phyloP scores from a whole-genome alignment of 2,888 invertebrate genomes.

The Allacma fusca region DNA sequence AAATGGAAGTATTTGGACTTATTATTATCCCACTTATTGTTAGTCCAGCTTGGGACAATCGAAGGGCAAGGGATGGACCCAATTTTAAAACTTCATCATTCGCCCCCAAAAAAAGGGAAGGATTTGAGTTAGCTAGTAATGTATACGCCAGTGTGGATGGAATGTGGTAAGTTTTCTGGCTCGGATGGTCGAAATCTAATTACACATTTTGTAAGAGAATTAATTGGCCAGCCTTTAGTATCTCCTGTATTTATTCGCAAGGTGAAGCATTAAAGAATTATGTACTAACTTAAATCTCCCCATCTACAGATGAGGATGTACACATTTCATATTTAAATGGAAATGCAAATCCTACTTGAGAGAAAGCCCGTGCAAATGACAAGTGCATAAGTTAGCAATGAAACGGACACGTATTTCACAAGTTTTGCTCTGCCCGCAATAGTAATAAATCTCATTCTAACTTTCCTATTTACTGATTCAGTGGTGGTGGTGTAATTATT shows the following conservation, averaged over 20 bases:
- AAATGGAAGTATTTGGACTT: too few species aligned
- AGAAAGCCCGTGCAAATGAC: conserved; percentile 27
- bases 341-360: conserved; percentile 19
- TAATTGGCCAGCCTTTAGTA: too few species aligned
- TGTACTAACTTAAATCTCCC: conserved; percentile 5
- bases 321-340: conserved; percentile 28
- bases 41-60: too few species aligned
- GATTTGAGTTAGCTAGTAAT: too few species aligned
- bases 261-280: neutral
- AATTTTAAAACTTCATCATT: too few species aligned
- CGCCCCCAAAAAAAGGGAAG: too few species aligned
- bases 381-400: conserved; percentile 7
- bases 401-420: neutral
- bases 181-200: too few species aligned
- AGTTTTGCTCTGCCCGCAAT: conserved; percentile 13
- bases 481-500: neutral
- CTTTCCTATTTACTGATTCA: conserved; percentile 25
- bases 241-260: neutral
- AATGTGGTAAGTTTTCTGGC: too few species aligned
- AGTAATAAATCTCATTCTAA: conserved; percentile 34
- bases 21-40: too few species aligned
- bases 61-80: too few species aligned
- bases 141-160: too few species aligned
- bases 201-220: too few species aligned
- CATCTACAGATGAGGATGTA: neutral